These are phyloP conservation scores for Oceanites oceanicus DNA, from an alignment of 2,113 vertebrate genomes.

Conservation along the genomic window DNA sequence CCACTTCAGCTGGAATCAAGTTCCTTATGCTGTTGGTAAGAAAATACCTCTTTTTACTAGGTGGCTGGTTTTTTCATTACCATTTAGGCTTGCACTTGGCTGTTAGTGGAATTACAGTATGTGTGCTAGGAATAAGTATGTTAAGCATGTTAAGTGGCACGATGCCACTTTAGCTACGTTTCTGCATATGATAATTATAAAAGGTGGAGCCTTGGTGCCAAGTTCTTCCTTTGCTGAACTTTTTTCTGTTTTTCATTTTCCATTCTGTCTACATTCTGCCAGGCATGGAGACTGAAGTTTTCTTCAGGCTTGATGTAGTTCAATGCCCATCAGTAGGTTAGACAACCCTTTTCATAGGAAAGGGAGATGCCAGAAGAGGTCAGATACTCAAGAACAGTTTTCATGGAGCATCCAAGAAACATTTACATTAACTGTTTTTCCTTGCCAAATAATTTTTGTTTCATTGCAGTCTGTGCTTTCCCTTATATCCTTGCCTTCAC, in stretches of 20 bases:
- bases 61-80: background rate
- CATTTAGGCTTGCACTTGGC: background rate
- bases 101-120: background rate
- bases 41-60: background rate
- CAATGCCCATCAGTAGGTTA: background rate
- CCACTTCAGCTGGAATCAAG: slow-evolving; percentile 99
- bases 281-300: background rate
- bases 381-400: background rate
- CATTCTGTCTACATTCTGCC: background rate
- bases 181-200: background rate
- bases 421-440: background rate
- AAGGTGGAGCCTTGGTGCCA: background rate
- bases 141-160: background rate
- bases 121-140: background rate
- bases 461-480: slow-evolving; percentile 91
- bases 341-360: background rate
- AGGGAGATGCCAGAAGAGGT: background rate
- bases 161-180: background rate
- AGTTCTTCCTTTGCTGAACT: background rate
- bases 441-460: background rate
- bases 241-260: background rate
- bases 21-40: slow-evolving; percentile 94
- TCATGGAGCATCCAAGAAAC: background rate
- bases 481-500: slow-evolving; percentile 98
- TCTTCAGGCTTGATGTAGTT: background rate